Base-by-base conservation (phyloP, 2,797 vertebrate species). In the Lutjanus campechanus region DNA sequence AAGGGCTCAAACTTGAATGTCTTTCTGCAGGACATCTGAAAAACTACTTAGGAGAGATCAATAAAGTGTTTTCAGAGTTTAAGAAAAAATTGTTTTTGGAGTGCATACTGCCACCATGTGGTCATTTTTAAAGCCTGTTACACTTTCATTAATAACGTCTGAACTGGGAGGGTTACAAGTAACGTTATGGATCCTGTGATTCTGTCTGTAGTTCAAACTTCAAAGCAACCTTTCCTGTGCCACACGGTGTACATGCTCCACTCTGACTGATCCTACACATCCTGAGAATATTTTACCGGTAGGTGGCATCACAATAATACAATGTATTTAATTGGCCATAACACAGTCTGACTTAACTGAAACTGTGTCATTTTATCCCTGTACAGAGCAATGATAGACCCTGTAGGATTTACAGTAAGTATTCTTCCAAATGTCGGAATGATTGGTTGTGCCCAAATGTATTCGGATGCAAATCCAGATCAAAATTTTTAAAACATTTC, bases 91-190 rank as follows among this genome's bases (percentile, higher is more conserved):
- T 25, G 19, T 44, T n/a, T 10, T 62, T 58, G 13, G 17, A 41
- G 54, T 9, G 1, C 15, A 69, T 5, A 36, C 29, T 41, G 36
- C 70, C 83, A 81, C 40, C 61, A 51, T 61, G 73, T 81, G 69
- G 73, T 44, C 61, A 40, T 25, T 17, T 20, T 11, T 16, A 7
- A 8, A 73, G 19, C 17, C n/a, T 13, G 46, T 22, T 15, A 41
- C 47, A 59, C 36, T 46, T 12, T 9, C 9, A 16, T 0, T 36
- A n/a, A 44, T n/a, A 41, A 13, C 13, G 65, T 40, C 53, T 36
- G 20, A 36, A 55, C 44, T 50, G 43, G 25, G 55, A 36, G 6
- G 3, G 11, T 12, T 16, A 16, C 16, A 17, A 59, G 43, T 46
- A 40, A 60, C 59, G n/a, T 25, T 0, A 25, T 15, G 20, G 10